phyloP scores from a whole-genome alignment of 2,113 vertebrate species.

The Solea solea region DNA sequence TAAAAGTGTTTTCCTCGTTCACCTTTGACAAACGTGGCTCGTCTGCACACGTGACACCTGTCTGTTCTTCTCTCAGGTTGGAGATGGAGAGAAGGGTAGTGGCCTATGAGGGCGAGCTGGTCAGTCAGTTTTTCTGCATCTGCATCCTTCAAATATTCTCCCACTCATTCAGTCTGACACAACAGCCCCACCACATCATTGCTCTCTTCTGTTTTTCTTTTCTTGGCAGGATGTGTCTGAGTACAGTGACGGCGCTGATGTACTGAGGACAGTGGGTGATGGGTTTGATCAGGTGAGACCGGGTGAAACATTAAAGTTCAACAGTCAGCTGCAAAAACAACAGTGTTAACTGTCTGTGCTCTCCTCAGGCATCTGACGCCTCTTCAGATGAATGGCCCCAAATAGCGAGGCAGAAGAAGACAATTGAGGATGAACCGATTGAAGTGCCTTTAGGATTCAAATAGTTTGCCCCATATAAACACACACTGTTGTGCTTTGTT shows the following conservation, averaged over 20 bases:
- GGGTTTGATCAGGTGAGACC: slow-evolving; percentile 69
- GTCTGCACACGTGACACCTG: neutral
- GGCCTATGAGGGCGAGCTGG: slow-evolving; percentile 45
- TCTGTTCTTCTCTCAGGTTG: slow-evolving; percentile 21
- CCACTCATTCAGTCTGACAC: neutral
- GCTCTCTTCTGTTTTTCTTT: too few species aligned
- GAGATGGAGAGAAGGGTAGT: slow-evolving; percentile 18
- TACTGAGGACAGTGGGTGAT: neutral
- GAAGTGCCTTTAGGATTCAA: neutral
- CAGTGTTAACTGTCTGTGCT: neutral
- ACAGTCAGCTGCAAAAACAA: neutral
- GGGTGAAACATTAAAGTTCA: neutral
- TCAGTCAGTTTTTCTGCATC: slow-evolving; percentile 23
- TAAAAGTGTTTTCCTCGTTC: neutral
- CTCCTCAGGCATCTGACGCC: slow-evolving; percentile 42
- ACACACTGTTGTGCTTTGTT: neutral
- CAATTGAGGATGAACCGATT: slow-evolving; percentile 18
- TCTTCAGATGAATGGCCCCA: slow-evolving; percentile 54
- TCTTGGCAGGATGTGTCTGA: slow-evolving; percentile 37
- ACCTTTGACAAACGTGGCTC: neutral
- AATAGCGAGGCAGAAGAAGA: slow-evolving; percentile 12
- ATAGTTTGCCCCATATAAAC: neutral
- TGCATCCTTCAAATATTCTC: neutral
- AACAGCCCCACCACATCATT: neutral
- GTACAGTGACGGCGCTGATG: slow-evolving; percentile 29